Conservation (phyloP, 2,113 vertebrate species). For the Brachypteracias leptosomus region DNA sequence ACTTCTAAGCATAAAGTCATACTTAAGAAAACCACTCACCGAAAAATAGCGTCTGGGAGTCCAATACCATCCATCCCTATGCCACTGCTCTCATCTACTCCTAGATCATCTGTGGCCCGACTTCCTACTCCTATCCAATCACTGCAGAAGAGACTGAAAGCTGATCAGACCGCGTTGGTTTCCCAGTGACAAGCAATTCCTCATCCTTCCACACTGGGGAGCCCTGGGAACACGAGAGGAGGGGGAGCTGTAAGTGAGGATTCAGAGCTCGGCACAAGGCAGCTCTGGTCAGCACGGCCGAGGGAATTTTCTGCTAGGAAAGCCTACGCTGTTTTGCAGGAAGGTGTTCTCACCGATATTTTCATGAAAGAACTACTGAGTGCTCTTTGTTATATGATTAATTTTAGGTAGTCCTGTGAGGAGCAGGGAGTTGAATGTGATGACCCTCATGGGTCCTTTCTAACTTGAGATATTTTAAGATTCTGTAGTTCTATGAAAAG, state of each 20-base stretch:
- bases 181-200: neutral
- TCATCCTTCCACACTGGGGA: neutral
- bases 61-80: neutral
- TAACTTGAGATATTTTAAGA: neutral
- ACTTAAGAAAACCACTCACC: neutral
- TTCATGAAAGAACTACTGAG: neutral
- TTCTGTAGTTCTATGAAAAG: neutral
- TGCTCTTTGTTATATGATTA: neutral
- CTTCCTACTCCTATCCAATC: neutral
- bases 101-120: neutral
- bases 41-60: neutral
- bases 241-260: neutral
- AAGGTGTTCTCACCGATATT: neutral
- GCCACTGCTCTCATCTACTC: neutral
- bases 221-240: neutral
- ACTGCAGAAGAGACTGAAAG: neutral
- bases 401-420: neutral
- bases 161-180: neutral
- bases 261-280: neutral
- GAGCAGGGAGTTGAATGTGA: neutral
- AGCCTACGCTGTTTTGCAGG: neutral
- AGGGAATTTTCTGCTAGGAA: neutral
- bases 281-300: fast-evolving
- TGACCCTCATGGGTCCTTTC: neutral
- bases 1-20: too few relatives aligned